Conservation (phyloP, 2,113 vertebrate genomes). For the Oreocharis arfaki region DNA sequence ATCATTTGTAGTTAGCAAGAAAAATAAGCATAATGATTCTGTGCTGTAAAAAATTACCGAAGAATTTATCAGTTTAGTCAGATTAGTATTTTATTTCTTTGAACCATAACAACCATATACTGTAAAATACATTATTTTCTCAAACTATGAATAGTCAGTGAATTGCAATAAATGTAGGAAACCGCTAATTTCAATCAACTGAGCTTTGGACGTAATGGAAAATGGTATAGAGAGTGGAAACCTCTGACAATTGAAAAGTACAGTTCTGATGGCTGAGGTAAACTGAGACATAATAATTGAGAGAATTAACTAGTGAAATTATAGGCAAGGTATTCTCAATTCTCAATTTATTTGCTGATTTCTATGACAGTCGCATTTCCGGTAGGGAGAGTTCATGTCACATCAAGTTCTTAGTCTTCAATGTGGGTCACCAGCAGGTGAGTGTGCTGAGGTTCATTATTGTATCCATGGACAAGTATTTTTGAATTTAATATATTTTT, state of each 20-base stretch:
- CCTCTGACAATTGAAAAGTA: not conserved
- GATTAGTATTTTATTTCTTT: constrained; percentile 14
- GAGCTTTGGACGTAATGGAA: not conserved
- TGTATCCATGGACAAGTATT: not conserved
- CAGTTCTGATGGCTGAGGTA: not conserved
- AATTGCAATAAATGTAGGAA: not conserved
- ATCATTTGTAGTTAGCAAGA: constrained; percentile 45
- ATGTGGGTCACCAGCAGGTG: not conserved
- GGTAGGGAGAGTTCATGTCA: not conserved
- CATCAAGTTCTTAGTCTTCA: not conserved
- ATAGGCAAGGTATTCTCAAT: not conserved
- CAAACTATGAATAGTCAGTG: not conserved
- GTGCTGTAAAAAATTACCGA: not conserved
- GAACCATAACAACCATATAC: not conserved
- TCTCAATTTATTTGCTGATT: not conserved
- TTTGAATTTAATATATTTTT: not conserved
- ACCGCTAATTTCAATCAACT: not conserved
- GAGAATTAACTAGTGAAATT: not conserved
- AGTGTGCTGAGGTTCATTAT: not conserved
- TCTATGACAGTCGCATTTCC: not conserved
- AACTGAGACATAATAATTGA: not conserved
- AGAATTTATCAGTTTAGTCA: not conserved
- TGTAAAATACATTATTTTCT: constrained; percentile 13
- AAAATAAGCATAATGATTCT: constrained; percentile 47
- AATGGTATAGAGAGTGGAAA: not conserved